Percentiles rank a stretch among this genome's conserved stretches.
phyloP scores from a whole-genome alignment of 2,113 vertebrate species.

The Macrotus californicus region DNA sequence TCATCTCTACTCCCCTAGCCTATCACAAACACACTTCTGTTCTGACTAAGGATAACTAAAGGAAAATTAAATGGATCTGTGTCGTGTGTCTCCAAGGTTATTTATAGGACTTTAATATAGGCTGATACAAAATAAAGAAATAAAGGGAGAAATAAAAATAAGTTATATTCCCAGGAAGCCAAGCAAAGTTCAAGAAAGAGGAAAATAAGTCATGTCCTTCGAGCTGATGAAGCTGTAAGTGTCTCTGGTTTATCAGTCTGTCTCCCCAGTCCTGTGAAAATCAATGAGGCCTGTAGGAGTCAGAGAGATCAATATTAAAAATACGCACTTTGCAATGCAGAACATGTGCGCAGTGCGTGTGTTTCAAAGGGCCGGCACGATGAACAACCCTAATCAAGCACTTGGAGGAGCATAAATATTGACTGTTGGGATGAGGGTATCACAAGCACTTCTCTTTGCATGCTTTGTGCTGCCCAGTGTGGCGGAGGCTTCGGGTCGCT shows the following conservation, averaged over 20 bases:
- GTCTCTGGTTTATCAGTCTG: conserved; percentile 54
- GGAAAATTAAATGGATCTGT: conserved; percentile 69
- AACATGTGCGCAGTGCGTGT: not conserved
- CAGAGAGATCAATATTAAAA: conserved; percentile 69
- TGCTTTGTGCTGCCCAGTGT: not conserved
- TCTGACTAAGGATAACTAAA: conserved; percentile 66
- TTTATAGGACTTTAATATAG: conserved; percentile 70
- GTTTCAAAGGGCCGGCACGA: not conserved
- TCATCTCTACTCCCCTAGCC: conserved; percentile 36
- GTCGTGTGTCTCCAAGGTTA: conserved; percentile 59
- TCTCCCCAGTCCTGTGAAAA: conserved; percentile 55
- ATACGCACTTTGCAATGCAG: conserved; percentile 60
- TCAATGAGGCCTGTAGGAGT: conserved; percentile 60
- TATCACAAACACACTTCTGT: conserved; percentile 69
- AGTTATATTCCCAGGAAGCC: conserved; percentile 60
- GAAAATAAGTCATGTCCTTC: conserved; percentile 68
- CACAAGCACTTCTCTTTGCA: not conserved
- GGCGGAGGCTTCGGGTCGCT: not conserved
- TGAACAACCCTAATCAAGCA: not conserved
- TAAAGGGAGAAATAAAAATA: conserved; percentile 64
- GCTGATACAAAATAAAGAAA: conserved; percentile 70
- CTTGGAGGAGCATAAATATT: conserved; percentile 41
- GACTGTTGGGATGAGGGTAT: conserved; percentile 20
- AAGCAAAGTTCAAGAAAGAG: conserved; percentile 62
- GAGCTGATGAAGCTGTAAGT: conserved; percentile 57